These are phyloP conservation scores for Liopterus haemorrhoidalis DNA, from an alignment of 2,888 invertebrate genomes.

Conservation along the genomic window DNA sequence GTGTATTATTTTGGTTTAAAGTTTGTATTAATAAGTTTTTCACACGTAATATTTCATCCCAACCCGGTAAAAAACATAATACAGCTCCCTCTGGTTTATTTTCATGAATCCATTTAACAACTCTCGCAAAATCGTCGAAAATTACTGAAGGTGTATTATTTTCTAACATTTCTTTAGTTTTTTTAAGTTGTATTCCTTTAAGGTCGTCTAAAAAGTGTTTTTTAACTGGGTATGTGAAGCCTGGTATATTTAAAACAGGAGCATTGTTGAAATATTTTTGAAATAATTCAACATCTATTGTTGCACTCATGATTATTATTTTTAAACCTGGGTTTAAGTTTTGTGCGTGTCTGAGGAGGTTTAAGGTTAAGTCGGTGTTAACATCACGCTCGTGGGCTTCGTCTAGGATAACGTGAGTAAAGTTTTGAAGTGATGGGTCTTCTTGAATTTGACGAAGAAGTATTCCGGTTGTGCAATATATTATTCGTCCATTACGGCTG, in stretches of 20 bases:
- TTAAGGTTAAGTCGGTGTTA: constrained; percentile 60
- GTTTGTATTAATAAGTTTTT: constrained; percentile 46
- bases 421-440: constrained; percentile 49
- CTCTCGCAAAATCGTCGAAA: constrained; percentile 47
- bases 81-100: constrained; percentile 61
- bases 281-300: constrained; percentile 58
- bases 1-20: constrained; percentile 26
- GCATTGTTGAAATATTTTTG: constrained; percentile 49
- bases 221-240: constrained; percentile 56
- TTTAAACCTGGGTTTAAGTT: constrained; percentile 51
- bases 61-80: constrained; percentile 69
- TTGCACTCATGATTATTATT: constrained; percentile 68
- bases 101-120: constrained; percentile 54
- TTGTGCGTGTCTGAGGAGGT: constrained; percentile 54
- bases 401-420: constrained; percentile 64
- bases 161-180: constrained; percentile 41
- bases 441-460: constrained; percentile 43
- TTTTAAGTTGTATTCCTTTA: constrained; percentile 40
- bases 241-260: constrained; percentile 46
- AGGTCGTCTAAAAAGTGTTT: constrained; percentile 54
- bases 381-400: constrained; percentile 70
- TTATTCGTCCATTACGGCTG: constrained; percentile 52
- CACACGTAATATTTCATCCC: constrained; percentile 60
- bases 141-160: constrained; percentile 46
- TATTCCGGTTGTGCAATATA: constrained; percentile 65